These are phyloP conservation scores for Labeo catla DNA, from an alignment of 2,113 vertebrate genomes.

Conservation along the genomic window DNA sequence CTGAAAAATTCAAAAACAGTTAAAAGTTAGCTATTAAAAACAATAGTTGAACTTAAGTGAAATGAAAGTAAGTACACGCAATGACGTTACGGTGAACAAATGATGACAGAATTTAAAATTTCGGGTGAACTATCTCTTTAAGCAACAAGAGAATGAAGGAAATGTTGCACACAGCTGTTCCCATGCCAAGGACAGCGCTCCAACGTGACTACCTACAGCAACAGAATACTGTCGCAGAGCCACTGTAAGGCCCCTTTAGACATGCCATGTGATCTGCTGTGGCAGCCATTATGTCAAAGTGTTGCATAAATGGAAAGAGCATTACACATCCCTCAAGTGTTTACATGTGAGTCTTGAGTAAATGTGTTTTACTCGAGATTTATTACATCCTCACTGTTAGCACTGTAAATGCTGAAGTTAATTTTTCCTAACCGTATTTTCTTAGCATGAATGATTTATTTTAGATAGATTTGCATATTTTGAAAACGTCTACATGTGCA, in stretches of 20 bases:
- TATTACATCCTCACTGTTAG: slow-evolving; percentile 10
- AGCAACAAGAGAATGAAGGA: not conserved
- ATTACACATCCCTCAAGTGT: slow-evolving; percentile 12
- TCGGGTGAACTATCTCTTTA: not conserved
- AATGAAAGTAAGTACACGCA: no score
- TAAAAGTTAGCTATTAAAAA: no score
- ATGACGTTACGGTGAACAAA: not conserved
- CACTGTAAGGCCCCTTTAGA: slow-evolving; percentile 49
- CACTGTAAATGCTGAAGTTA: not conserved
- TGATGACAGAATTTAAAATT: not conserved
- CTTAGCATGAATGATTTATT: slow-evolving; percentile 14
- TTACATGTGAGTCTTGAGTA: not conserved
- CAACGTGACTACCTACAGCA: not conserved
- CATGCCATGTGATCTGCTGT: slow-evolving; percentile 54
- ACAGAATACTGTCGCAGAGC: slow-evolving; percentile 17
- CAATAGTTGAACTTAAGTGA: no score
- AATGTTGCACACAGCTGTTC: not conserved
- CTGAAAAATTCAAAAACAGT: no score
- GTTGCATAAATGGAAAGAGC: slow-evolving; percentile 6
- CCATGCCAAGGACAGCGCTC: slow-evolving; percentile 3
- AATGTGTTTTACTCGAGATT: not conserved
- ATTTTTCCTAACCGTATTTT: slow-evolving; percentile 13
- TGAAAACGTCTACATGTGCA: slow-evolving; percentile 1
- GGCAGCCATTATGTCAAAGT: slow-evolving; percentile 22
- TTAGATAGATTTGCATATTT: not conserved